A percentile compares a stretch with the other conserved stretches of the same genome.
phyloP scores from a whole-genome alignment of 2,797 vertebrate genomes.

The Enteromius trimaculatus region DNA sequence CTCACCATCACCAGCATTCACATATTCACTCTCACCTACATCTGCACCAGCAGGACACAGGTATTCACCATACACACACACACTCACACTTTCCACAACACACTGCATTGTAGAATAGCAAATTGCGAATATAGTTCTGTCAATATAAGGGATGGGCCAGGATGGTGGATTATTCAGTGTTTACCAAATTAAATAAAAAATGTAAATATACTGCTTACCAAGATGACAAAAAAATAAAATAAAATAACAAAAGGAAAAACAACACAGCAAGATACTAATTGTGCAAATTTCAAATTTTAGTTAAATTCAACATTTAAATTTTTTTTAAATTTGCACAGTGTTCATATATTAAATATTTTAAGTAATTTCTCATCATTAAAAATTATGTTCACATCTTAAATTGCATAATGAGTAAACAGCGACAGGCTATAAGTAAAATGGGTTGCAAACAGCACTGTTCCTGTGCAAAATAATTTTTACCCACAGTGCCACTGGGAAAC shows the following conservation, averaged over 20 bases:
- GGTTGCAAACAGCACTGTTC: not conserved
- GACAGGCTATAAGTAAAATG: not conserved
- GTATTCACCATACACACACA: slow-evolving; percentile 80
- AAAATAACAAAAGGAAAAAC: not conserved
- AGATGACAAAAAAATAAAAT: not conserved
- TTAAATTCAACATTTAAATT: not conserved
- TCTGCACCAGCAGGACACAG: slow-evolving; percentile 98
- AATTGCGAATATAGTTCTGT: slow-evolving; percentile 11
- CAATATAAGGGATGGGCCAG: slow-evolving; percentile 9
- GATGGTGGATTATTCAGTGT: not conserved
- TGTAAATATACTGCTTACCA: not conserved
- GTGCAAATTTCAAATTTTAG: not conserved
- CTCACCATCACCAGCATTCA: slow-evolving; percentile 99
- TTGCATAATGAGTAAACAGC: too few species aligned
- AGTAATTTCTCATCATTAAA: not conserved
- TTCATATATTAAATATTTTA: not conserved
- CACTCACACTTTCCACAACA: slow-evolving; percentile 33
- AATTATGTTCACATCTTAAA: not conserved
- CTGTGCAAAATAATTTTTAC: slow-evolving; percentile 1
- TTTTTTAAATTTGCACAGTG: too few species aligned
- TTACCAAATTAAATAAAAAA: not conserved
- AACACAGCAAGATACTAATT: not conserved
- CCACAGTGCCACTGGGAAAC: slow-evolving; percentile 17
- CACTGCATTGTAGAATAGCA: not conserved
- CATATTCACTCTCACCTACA: slow-evolving; percentile 99